Percentiles rank a stretch among this genome's conserved stretches.
These are phyloP conservation scores for Acholoe squamosa DNA, from an alignment of 2,888 invertebrate species.

Conservation along the genomic window DNA sequence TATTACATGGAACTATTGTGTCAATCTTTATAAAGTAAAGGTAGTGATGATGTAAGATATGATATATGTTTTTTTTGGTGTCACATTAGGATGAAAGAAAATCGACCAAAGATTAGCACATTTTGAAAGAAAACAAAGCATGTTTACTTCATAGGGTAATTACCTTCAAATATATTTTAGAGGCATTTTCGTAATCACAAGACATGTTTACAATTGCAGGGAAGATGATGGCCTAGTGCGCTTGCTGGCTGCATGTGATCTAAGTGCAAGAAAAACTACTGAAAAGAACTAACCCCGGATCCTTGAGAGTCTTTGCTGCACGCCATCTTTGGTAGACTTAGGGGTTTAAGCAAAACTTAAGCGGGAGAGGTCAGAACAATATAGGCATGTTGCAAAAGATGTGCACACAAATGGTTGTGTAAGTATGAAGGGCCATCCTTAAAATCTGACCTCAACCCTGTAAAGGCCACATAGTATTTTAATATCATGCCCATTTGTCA, in stretches of 20 bases:
- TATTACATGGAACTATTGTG: no score
- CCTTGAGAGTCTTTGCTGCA: slow-evolving; percentile 38
- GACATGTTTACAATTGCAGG: slow-evolving; percentile 36
- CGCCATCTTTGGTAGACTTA: slow-evolving; percentile 50
- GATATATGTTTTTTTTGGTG: no score
- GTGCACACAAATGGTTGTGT: not conserved
- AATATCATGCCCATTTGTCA: no score
- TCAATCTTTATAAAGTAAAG: no score
- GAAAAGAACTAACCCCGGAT: slow-evolving; percentile 45
- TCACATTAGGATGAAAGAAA: no score
- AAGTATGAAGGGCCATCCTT: no score
- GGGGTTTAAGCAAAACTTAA: slow-evolving; percentile 40
- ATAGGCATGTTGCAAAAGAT: slow-evolving; percentile 1
- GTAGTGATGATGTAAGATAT: no score
- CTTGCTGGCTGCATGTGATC: not conserved
- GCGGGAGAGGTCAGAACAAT: slow-evolving; percentile 32
- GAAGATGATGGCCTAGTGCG: slow-evolving; percentile 12
- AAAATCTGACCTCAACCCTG: not conserved
- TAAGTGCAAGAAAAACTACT: slow-evolving; percentile 31
- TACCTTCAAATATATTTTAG: not conserved
- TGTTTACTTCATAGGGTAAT: not conserved
- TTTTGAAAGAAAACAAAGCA: not conserved
- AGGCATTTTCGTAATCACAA: not conserved
- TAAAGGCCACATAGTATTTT: no score
- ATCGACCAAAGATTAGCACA: not conserved